Evolutionary conservation across 2,888 invertebrate genomes (phyloP).

Genomic region (Agriopis aurantiaria): DNA sequence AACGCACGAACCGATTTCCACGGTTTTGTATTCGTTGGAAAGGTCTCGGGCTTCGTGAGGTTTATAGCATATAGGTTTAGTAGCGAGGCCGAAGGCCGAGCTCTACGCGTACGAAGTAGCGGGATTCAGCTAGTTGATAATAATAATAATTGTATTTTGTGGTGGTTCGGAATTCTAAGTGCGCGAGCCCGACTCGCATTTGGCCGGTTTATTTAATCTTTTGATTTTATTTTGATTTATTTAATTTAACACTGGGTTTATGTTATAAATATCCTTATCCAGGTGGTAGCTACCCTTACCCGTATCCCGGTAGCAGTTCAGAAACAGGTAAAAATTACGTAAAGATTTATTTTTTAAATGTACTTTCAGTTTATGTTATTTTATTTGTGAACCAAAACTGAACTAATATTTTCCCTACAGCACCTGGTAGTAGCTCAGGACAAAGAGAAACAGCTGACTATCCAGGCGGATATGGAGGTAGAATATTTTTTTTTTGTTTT

Average conservation of each 20-base stretch:
- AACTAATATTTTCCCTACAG: background rate
- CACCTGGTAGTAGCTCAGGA: constrained; percentile 19
- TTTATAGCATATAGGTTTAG: too few relatives aligned
- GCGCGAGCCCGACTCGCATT: too few relatives aligned
- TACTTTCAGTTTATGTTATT: background rate
- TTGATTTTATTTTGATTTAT: background rate
- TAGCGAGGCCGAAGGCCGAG: too few relatives aligned
- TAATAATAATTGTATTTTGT: too few relatives aligned
- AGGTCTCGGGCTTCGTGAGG: too few relatives aligned
- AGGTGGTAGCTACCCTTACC: constrained; percentile 3
- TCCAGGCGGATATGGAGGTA: constrained; percentile 25
- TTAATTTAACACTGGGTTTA: background rate
- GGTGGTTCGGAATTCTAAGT: too few relatives aligned
- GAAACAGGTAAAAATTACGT: background rate
- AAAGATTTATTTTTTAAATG: background rate
- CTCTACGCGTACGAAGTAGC: too few relatives aligned
- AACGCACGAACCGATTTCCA: too few relatives aligned
- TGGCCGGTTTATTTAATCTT: background rate
- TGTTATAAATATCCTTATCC: background rate
- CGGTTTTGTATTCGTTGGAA: too few relatives aligned
- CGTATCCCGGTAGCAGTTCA: background rate
- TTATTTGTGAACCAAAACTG: background rate
- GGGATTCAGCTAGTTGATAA: too few relatives aligned
- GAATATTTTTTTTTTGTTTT: constrained; percentile 4
- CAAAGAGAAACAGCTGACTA: constrained; percentile 28